A percentile compares a stretch with the other conserved stretches of the same genome.
Evolutionary conservation across 1,140 invertebrate genomes (phyloP).

Genomic region (Aphis craccivora): DNA sequence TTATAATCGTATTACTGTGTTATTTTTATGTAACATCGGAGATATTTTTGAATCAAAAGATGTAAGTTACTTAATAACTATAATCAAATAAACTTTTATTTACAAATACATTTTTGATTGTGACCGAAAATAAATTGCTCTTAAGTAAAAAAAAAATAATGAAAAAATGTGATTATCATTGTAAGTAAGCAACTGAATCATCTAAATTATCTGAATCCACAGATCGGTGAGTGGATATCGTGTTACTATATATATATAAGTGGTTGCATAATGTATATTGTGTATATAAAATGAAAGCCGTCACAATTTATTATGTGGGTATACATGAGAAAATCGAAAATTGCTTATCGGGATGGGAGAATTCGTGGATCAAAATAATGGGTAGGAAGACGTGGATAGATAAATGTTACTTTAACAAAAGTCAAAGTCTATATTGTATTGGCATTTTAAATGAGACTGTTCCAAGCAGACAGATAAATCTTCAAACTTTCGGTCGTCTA

Average conservation of each 20-base stretch:
- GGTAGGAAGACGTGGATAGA: neutral
- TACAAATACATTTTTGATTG: no score
- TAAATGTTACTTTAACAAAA: neutral
- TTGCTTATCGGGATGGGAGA: neutral
- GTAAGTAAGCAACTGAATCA: neutral
- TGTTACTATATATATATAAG: neutral
- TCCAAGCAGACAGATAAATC: neutral
- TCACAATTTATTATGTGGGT: neutral
- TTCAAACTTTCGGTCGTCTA: neutral
- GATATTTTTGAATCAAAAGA: neutral
- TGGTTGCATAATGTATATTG: neutral
- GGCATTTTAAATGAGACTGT: neutral
- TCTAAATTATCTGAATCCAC: neutral
- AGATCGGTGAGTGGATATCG: neutral
- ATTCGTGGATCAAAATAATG: neutral
- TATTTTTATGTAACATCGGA: no score
- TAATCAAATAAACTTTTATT: neutral
- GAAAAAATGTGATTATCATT: neutral
- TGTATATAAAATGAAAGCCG: neutral
- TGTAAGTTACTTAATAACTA: no score
- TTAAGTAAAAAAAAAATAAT: no score
- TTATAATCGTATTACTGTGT: no score
- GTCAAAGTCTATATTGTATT: constrained; percentile 30
- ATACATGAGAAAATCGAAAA: neutral
- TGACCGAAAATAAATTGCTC: no score